Base-by-base conservation (phyloP, 1,140 invertebrate genomes). In the Heliconius melpomene region DNA sequence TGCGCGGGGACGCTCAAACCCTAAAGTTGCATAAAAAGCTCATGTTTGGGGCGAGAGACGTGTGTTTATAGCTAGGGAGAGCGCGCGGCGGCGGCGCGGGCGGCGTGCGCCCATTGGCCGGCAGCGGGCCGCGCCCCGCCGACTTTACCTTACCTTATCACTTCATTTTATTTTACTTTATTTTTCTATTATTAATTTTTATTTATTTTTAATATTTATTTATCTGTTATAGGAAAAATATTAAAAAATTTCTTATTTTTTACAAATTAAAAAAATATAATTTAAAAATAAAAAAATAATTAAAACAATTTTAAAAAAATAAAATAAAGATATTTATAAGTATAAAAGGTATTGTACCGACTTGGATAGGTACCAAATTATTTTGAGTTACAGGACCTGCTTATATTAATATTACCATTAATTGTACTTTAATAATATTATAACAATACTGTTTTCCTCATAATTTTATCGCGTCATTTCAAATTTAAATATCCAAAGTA, bases 11-110 rank as follows among this genome's bases (percentile, higher is more conserved):
- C 70, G 80, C 38, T 50, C 78, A 82, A 73, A 83, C 82, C 85
- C 84, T 91, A 90, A 93, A 91, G 80, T 79, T 89, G 84, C 86
- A 90, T 86, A 93, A 88, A 93, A 92, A 88, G 81, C 83, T 79
- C 74, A 72, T 80, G 80, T 84, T 85, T 88, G 84, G 83, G 73
- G 85, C 82, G 83, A 84, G 83, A 87, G 86, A 86, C 83, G 80
- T 83, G 82, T 79, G 84, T 86, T 85, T 86, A 40, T 86, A 18
- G 32, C 71, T n/a, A 72, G 71, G 71, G 71, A n/a, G 75, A n/a
- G 81, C 83, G 83, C 80, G 75, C 70, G 66, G 74, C 57, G 66
- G 85, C 76, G 79, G 86, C 83, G 87, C 86, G 85, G 72, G 77
- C 54, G 84, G 80, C 82, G 89, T 85, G 85, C 89, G 88, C 83